Evolutionary conservation across 64 coral and sea anemone genomes (phyloP), one percentile per base, ranked within the genome.

Genomic region (Actinia tenebrosa): DNA sequence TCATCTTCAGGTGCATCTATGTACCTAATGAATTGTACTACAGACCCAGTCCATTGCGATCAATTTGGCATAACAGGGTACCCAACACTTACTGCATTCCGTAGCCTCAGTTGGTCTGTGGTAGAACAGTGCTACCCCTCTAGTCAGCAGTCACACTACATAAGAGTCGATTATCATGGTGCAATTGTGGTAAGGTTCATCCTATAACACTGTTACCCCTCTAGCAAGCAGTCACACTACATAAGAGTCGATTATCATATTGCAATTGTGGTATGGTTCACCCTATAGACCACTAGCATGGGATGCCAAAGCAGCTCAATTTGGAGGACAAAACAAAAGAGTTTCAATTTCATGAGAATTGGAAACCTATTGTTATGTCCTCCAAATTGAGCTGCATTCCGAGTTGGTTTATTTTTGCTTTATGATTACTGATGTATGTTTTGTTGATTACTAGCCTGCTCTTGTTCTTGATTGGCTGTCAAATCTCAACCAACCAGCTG

Each of bases 71-170:
- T 98, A 44, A 94, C 90, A 88, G 96, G 96, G 16, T 98, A 87
- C 77, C 96, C 96, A 60, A 92, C 96, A 75, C 52, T 98, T 16
- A 98, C 89, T 75, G 90, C 93, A 46, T 98, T 92, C 88, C 96
- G 96, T 42, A 95, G 91, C 83, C 86, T 98, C 44, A 94, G 93
- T 66, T 98, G 96, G 96, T 89, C 92, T 71, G 72, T 80, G 77
- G 84, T 88, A 16, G 85, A 53, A 27, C 87, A 60, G 14, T 98
- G 96, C 80, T 83, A 54, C 18, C 87, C 89, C 71, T 78, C 86
- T 78, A 85, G 78, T 16, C 86, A 85, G 52, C 79, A 90, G 26
- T 88, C 93, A 53, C 88, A 86, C n/a, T 92, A 95, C 78, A 92
- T 98, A 18, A 83, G 90, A 54, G 66, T 95, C 20, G 93, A 95